These are phyloP conservation scores for Andrena marginata DNA, from an alignment of 2,888 invertebrate genomes.

Conservation along the genomic window DNA sequence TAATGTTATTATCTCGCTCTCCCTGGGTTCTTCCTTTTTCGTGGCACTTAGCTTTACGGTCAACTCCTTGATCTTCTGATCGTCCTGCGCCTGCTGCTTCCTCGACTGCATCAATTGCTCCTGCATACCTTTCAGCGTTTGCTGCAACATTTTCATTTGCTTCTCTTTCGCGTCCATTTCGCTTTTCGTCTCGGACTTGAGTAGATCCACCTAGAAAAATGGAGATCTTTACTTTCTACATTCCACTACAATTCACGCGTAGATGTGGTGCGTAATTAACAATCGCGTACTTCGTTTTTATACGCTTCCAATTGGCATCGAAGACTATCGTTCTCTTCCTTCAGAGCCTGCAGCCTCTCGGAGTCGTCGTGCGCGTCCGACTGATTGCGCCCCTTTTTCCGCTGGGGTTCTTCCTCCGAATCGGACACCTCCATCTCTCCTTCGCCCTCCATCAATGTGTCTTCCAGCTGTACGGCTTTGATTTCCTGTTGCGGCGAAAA, in stretches of 20 bases:
- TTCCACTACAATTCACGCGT: background rate
- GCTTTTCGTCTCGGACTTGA: conserved; percentile 92
- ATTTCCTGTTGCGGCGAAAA: conserved; percentile 87
- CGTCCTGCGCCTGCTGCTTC: conserved; percentile 86
- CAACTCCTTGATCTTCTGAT: conserved; percentile 86
- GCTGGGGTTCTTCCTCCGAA: conserved; percentile 87
- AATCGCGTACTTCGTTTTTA: conserved; percentile 90
- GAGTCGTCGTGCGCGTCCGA: conserved; percentile 77
- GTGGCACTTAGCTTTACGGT: conserved; percentile 83
- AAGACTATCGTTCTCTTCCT: conserved; percentile 96
- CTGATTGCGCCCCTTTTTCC: conserved; percentile 79
- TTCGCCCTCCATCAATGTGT: conserved; percentile 89
- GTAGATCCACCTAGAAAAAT: conserved; percentile 89
- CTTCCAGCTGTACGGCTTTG: conserved; percentile 89
- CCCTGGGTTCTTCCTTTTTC: conserved; percentile 82
- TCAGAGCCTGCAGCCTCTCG: conserved; percentile 81
- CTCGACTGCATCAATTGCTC: conserved; percentile 87
- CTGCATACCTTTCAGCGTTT: conserved; percentile 88
- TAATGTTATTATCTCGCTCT: conserved; percentile 86
- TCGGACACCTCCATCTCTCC: conserved; percentile 96
- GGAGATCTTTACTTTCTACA: background rate
- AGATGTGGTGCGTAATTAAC: background rate
- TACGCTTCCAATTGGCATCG: conserved; percentile 97
- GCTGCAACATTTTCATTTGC: conserved; percentile 91
- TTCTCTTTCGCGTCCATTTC: conserved; percentile 94